Evolutionary conservation across 2,888 invertebrate genomes (phyloP).

Genomic region (Ashinkailepas kermadecensis): DNA sequence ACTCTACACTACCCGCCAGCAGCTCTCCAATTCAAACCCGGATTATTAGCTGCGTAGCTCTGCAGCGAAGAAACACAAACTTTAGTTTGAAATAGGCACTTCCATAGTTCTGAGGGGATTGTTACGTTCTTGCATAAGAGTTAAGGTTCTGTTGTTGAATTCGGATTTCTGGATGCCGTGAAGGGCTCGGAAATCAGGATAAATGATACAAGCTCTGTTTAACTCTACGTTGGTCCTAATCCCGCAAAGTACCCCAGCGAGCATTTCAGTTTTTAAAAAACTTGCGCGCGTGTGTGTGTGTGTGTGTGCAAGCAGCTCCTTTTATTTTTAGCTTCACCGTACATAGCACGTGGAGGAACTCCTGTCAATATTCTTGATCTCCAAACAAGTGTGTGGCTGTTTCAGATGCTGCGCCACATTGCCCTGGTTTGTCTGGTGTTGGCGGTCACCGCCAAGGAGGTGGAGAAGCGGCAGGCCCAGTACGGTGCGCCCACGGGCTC

Average conservation of each 20-base stretch:
- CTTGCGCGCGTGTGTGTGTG: neutral
- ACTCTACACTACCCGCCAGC: too few relatives aligned
- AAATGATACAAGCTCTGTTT: too few relatives aligned
- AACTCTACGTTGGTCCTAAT: too few relatives aligned
- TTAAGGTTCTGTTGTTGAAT: too few relatives aligned
- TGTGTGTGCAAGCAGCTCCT: neutral
- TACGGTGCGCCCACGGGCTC: neutral
- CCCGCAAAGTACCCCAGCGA: neutral
- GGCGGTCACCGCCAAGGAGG: neutral
- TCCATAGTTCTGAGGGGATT: too few relatives aligned
- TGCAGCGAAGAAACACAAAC: too few relatives aligned
- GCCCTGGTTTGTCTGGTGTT: constrained; percentile 12
- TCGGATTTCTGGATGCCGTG: too few relatives aligned
- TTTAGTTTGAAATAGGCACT: too few relatives aligned
- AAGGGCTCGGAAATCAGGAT: too few relatives aligned
- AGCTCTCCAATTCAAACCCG: too few relatives aligned
- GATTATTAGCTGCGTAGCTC: too few relatives aligned
- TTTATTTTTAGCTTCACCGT: neutral
- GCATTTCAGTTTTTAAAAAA: neutral
- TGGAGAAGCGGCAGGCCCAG: neutral
- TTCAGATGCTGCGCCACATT: constrained; percentile 13
- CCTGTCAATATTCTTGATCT: neutral
- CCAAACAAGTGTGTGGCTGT: neutral
- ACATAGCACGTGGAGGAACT: neutral
- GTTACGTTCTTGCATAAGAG: too few relatives aligned